These are phyloP conservation scores for Hormaphis cornu DNA, from an alignment of 1,140 invertebrate species.

Conservation along the genomic window DNA sequence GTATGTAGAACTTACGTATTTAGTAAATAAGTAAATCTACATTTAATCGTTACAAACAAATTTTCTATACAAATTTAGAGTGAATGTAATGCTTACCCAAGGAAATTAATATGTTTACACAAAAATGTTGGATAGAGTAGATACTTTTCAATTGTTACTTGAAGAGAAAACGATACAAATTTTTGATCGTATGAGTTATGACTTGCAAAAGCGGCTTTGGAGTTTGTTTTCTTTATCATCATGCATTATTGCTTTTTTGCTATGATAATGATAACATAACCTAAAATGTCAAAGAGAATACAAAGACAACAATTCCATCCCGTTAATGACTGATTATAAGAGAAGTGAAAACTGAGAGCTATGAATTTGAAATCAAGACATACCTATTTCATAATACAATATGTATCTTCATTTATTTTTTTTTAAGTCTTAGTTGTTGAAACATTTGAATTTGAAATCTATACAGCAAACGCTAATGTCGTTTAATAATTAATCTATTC, in stretches of 20 bases:
- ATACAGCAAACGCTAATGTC: too few species aligned
- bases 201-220: constrained; percentile 20
- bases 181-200: constrained; percentile 16
- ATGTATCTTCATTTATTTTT: too few species aligned
- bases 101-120: background rate
- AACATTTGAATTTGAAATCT: too few species aligned
- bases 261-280: constrained; percentile 8
- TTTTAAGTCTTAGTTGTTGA: too few species aligned
- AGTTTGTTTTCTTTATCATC: background rate
- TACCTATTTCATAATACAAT: too few species aligned
- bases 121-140: background rate
- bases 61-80: background rate
- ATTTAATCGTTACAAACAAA: background rate
- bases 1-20: too few species aligned
- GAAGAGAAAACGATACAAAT: background rate
- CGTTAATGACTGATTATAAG: background rate
- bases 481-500: too few species aligned
- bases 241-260: background rate
- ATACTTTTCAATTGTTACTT: background rate
- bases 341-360: too few species aligned
- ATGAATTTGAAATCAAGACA: too few species aligned
- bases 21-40: background rate
- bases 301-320: background rate
- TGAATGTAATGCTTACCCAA: background rate
- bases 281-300: constrained; percentile 14